Conservation (phyloP, 92 coral and sea anemone species). For the Actinernus sp. region DNA sequence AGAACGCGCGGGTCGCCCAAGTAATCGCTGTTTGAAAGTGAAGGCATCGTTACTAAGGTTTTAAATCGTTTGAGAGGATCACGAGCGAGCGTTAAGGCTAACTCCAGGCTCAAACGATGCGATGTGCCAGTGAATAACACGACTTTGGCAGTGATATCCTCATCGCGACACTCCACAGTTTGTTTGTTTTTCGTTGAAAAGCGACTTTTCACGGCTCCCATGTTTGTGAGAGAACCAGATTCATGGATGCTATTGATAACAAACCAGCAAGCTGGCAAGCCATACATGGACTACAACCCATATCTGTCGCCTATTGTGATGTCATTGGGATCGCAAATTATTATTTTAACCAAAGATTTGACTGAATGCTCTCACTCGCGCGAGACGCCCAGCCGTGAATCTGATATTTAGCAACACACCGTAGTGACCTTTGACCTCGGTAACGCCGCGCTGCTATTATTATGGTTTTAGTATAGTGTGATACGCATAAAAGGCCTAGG, state of each 20-base stretch:
- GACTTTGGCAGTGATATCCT: slow-evolving; percentile 68
- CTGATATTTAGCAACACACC: no score
- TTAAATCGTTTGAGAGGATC: slow-evolving; percentile 84
- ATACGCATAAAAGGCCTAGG: no score
- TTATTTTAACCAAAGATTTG: not conserved
- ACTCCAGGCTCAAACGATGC: slow-evolving; percentile 80
- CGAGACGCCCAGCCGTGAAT: no score
- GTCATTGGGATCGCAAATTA: slow-evolving; percentile 1
- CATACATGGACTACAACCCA: not conserved
- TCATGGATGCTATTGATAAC: not conserved
- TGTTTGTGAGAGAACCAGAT: not conserved
- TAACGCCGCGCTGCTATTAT: no score
- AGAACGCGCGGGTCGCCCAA: slow-evolving; percentile 87
- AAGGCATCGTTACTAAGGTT: slow-evolving; percentile 92
- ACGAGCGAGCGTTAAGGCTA: slow-evolving; percentile 85
- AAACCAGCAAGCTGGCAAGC: not conserved
- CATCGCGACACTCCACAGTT: slow-evolving; percentile 31
- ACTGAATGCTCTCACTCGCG: no score
- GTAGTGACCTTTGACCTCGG: no score
- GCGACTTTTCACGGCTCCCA: slow-evolving; percentile 75
- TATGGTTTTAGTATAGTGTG: no score
- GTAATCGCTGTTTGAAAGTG: slow-evolving; percentile 80
- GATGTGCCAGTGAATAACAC: slow-evolving; percentile 93
- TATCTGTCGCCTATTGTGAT: slow-evolving; percentile 34
- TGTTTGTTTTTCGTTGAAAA: slow-evolving; percentile 49